These are phyloP conservation scores for Coregonus sp. DNA, from an alignment of 2,797 vertebrate species.

Conservation along the genomic window DNA sequence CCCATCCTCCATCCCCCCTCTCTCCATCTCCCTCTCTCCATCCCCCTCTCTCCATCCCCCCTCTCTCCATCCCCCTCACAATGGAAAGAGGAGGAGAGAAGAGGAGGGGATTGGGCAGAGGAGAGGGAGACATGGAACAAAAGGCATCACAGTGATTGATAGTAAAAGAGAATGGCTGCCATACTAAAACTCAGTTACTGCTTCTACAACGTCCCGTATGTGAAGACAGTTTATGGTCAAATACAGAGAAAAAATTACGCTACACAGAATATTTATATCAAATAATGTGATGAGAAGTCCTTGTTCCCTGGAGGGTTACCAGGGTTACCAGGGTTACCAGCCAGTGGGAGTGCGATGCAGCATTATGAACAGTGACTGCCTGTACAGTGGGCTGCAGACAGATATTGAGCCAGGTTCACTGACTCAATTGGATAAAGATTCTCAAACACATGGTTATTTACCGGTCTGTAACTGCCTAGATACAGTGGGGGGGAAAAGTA, in stretches of 20 bases:
- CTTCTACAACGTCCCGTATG: not conserved
- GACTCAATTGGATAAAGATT: constrained; percentile 32
- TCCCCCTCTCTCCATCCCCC: constrained; percentile 56
- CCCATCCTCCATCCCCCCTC: no score
- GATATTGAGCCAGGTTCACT: constrained; percentile 39
- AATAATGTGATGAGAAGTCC: constrained; percentile 24
- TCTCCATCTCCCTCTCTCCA: constrained; percentile 3
- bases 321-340: constrained; percentile 19
- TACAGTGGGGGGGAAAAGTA: not conserved
- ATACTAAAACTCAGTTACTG: not conserved
- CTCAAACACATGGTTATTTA: constrained; percentile 12
- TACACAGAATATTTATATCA: constrained; percentile 6
- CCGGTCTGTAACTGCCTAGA: not conserved
- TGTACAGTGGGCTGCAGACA: constrained; percentile 30
- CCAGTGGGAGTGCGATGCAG: constrained; percentile 36
- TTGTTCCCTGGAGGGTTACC: constrained; percentile 24
- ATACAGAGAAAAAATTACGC: not conserved
- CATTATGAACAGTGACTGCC: constrained; percentile 39
- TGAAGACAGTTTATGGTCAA: not conserved
- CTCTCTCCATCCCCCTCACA: constrained; percentile 33
- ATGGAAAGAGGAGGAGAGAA: constrained; percentile 32
- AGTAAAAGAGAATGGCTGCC: constrained; percentile 35
- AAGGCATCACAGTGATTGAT: constrained; percentile 69
- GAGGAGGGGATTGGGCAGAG: constrained; percentile 48
- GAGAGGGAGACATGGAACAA: constrained; percentile 42